Evolutionary conservation across 2,888 invertebrate species (phyloP).

Genomic region (Synanthedon tipuliformis): DNA sequence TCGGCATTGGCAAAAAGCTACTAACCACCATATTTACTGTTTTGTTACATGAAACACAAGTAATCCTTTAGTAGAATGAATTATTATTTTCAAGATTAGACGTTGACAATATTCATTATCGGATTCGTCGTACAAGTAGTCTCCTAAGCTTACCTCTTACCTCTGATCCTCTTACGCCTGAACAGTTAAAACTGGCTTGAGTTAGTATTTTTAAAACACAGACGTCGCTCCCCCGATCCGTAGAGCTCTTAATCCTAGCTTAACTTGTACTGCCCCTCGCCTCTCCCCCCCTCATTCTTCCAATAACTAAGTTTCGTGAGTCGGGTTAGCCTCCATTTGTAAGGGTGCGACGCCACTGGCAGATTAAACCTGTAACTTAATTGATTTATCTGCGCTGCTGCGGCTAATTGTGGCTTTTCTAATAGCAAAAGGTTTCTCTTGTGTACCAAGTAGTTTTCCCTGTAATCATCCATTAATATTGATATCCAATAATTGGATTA

Average conservation of each 20-base stretch:
- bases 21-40: too few species aligned
- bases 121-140: too few species aligned
- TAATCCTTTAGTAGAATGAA: too few species aligned
- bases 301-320: constrained; percentile 20
- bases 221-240: constrained; percentile 5
- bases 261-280: constrained; percentile 12
- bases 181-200: neutral
- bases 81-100: too few species aligned
- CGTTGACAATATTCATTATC: too few species aligned
- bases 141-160: too few species aligned
- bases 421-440: neutral
- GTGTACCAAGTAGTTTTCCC: neutral
- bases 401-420: neutral
- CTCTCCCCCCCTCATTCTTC: constrained; percentile 9
- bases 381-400: neutral
- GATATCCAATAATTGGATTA: too few species aligned
- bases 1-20: too few species aligned
- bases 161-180: neutral
- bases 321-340: constrained; percentile 12
- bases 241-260: constrained; percentile 15
- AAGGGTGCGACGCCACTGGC: neutral
- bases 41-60: too few species aligned
- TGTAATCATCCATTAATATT: too few species aligned
- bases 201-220: neutral
- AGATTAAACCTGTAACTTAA: neutral